Evolutionary conservation across 2,797 vertebrate species (phyloP).

Genomic region (Argya squamiceps): DNA sequence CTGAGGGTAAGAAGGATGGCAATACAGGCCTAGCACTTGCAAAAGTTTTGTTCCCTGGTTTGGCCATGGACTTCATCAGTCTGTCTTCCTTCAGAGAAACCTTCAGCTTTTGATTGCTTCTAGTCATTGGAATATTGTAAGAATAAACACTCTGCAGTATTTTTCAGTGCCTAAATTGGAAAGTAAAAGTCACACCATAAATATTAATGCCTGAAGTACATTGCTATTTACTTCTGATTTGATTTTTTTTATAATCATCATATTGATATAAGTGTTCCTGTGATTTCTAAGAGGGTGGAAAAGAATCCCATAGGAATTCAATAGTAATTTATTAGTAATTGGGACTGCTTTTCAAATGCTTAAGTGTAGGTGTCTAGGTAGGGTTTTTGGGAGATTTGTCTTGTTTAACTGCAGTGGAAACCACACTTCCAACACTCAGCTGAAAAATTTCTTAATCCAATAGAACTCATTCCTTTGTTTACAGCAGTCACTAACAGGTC

Average conservation of each 20-base stretch:
- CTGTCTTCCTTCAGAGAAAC: background rate
- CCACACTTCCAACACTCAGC: background rate
- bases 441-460: background rate
- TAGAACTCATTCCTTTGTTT: background rate
- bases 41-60: background rate
- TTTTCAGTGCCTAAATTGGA: background rate
- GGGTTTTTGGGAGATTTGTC: background rate
- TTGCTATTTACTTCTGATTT: background rate
- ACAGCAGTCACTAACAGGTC: background rate
- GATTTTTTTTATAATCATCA: background rate
- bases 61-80: background rate
- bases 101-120: background rate
- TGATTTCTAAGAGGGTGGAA: background rate
- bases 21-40: background rate
- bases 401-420: background rate
- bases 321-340: background rate
- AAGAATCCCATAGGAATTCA: background rate
- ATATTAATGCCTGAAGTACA: background rate
- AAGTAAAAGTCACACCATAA: background rate
- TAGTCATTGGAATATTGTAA: background rate
- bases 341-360: background rate
- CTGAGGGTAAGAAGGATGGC: background rate
- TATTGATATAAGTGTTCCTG: background rate
- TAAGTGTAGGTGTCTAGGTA: background rate
- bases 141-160: background rate